A percentile compares a stretch with the other conserved stretches of the same genome.
Evolutionary conservation across 1,140 invertebrate species (phyloP).

Genomic region (Phymorhynchus buccinoides): DNA sequence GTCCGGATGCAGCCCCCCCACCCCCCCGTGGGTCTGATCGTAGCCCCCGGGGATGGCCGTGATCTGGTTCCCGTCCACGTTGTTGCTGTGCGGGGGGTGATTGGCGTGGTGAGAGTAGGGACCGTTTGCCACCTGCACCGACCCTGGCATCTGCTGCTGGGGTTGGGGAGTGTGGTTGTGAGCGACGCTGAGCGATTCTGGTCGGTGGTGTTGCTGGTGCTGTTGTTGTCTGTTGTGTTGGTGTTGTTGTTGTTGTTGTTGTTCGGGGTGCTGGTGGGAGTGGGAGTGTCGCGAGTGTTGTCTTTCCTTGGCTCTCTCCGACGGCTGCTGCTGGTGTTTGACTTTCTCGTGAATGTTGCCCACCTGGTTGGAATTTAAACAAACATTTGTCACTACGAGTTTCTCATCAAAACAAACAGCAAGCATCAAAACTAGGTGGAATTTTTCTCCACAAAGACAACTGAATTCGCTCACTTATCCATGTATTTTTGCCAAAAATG

Average conservation of each 20-base stretch:
- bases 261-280: background rate
- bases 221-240: background rate
- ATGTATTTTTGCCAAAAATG: too few relatives aligned
- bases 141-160: slow-evolving; percentile 14
- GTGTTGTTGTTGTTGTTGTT: background rate
- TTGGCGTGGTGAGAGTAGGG: slow-evolving; percentile 33
- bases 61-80: background rate
- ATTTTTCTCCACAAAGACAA: too few relatives aligned
- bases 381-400: too few relatives aligned
- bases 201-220: slow-evolving; percentile 2
- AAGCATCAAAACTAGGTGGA: too few relatives aligned
- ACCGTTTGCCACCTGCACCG: slow-evolving; percentile 38
- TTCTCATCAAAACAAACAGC: too few relatives aligned
- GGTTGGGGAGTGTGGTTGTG: slow-evolving; percentile 20
- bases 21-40: background rate
- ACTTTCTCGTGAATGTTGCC: slow-evolving; percentile 34
- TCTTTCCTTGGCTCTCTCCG: background rate
- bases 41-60: background rate
- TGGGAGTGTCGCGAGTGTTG: background rate
- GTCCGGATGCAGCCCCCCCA: background rate
- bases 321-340: background rate
- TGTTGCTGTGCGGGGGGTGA: slow-evolving; percentile 30
- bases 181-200: slow-evolving; percentile 22
- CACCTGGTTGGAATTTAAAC: slow-evolving; percentile 1
- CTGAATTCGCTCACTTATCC: too few relatives aligned